phyloP scores from a whole-genome alignment of 92 coral and sea anemone genomes.

The Porites cylindrica region DNA sequence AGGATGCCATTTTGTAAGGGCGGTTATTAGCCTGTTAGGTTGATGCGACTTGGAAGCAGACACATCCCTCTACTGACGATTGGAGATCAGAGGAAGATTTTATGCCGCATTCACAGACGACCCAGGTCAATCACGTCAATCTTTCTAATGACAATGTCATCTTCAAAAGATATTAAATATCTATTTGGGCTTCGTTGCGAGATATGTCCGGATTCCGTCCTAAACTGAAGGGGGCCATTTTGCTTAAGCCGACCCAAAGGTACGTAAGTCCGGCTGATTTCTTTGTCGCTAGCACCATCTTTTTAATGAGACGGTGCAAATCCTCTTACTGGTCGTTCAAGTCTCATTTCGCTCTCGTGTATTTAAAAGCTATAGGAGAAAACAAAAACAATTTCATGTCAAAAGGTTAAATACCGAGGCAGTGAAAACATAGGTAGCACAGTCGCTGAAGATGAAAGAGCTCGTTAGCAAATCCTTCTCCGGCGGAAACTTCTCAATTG shows the following conservation, averaged over 20 bases:
- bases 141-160: conserved; percentile 39
- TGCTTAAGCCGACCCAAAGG: not conserved
- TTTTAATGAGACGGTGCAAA: not conserved
- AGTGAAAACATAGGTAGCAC: not conserved
- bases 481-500: conserved; percentile 12
- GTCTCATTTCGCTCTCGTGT: not conserved
- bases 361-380: not conserved
- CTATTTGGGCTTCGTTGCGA: conserved; percentile 20
- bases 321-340: not conserved
- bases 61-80: not conserved
- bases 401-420: conserved; percentile 38
- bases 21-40: not conserved
- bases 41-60: not conserved
- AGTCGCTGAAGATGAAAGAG: conserved; percentile 33
- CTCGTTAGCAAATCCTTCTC: not conserved
- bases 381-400: not conserved
- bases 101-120: conserved; percentile 25
- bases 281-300: not conserved
- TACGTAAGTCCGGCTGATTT: not conserved
- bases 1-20: conserved; percentile 10
- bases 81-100: conserved; percentile 4
- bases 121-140: conserved; percentile 49
- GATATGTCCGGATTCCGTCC: conserved; percentile 30
- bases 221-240: not conserved
- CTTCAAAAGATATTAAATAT: conserved; percentile 51